Base-by-base conservation (phyloP, 2,113 vertebrate species). In the Burhinus oedicnemus region DNA sequence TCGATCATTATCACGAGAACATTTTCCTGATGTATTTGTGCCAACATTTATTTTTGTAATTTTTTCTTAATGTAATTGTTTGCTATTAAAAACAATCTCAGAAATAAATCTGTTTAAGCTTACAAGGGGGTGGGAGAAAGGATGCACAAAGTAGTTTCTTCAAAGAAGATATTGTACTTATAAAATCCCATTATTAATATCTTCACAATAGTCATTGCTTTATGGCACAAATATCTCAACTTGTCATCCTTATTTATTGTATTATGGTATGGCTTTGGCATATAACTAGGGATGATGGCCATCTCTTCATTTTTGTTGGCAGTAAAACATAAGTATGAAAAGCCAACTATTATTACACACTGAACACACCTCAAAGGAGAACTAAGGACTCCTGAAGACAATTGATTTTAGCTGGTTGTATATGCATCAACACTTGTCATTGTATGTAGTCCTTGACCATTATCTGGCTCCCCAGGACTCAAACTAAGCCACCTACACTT, bases 21-120 rank as follows among this genome's bases (percentile, higher is more conserved):
- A 15, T 77, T 88, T 90, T 89, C 34, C 51, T 83, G 36, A 45
- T 90, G 57, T 75, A 23, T 81, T 93, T 78, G 22, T n/a, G 15
- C 11, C 62, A 85, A 49, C 22, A 58, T 95, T 64, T 60, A n/a
- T 45, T 75, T 55, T 34, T 12, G 3, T 64, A 42, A 51, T 51
- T 83, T 91, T 96, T 89, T 91, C 62, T 80, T 76, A 83, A 91
- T 68, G 70, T 84, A 93, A 89, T 70, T 81, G 20, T 88, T 95
- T 92, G 40, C 34, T 83, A 49, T 64, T 89, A 91, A 84, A 94
- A 81, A 15, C 20, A 71, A 51, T 23, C 61, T 57, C n/a, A 71
- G 49, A 89, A 89, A 93, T 30, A 61, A 88, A 81, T 83, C 64
- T 58, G 15, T 25, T 74, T 83, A 93, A 81, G 14, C 47, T 66